Evolutionary conservation across 2,888 invertebrate genomes (phyloP).

Genomic region (Tipula lateralis): DNA sequence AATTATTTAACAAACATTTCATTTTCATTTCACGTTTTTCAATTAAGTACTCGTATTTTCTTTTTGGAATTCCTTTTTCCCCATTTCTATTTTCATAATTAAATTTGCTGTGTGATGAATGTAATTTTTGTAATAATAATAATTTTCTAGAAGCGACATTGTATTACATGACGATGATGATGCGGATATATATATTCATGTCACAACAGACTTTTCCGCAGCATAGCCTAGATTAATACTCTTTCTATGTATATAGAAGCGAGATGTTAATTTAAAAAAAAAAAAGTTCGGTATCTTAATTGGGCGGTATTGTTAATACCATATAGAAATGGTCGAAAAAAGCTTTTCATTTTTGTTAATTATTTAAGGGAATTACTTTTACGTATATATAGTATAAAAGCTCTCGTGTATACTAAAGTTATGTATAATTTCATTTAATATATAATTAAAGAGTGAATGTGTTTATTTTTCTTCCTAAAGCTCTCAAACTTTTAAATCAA

Average conservation of each 20-base stretch:
- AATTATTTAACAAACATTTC: background rate
- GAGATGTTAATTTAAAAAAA: background rate
- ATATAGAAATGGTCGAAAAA: background rate
- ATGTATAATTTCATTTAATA: background rate
- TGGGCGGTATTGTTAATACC: background rate
- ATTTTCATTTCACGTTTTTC: slow-evolving; percentile 19
- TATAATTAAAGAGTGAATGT: background rate
- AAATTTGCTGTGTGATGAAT: slow-evolving; percentile 19
- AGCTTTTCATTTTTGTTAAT: background rate
- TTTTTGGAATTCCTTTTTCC: background rate
- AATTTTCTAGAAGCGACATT: background rate
- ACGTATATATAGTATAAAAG: background rate
- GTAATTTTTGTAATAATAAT: background rate
- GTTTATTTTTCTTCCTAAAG: background rate
- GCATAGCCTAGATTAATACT: background rate
- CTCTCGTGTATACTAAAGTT: background rate
- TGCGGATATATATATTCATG: slow-evolving; percentile 15
- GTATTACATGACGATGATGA: background rate
- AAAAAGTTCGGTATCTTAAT: background rate
- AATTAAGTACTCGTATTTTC: slow-evolving; percentile 2
- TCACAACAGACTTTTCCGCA: background rate
- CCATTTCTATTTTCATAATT: background rate
- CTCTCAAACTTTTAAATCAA: background rate
- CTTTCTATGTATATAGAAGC: background rate
- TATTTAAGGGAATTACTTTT: background rate